Evolutionary conservation across 2,888 invertebrate genomes (phyloP).

Genomic region (Mesorhabditis spiculigera): DNA sequence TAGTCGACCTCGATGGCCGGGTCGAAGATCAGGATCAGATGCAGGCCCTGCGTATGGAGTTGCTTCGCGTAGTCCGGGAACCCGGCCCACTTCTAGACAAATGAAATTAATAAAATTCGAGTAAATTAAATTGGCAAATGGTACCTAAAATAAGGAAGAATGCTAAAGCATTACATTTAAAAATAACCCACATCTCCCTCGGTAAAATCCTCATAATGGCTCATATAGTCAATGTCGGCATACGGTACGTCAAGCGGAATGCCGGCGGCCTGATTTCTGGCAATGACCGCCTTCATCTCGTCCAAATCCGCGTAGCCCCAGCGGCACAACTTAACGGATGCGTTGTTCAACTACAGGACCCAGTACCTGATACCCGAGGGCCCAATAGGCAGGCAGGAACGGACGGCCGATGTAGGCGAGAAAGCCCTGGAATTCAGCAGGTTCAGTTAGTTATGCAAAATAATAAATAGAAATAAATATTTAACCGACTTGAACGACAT

Average conservation of each 20-base stretch:
- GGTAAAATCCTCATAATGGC: slow-evolving; percentile 33
- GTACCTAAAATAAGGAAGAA: too few species aligned
- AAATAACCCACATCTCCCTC: slow-evolving; percentile 26
- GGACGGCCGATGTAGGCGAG: slow-evolving; percentile 50
- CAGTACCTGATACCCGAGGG: slow-evolving; percentile 48
- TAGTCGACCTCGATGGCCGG: slow-evolving; percentile 55
- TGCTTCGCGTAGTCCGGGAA: slow-evolving; percentile 41
- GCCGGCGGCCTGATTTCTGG: slow-evolving; percentile 33
- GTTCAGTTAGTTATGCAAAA: neutral
- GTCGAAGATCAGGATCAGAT: slow-evolving; percentile 53
- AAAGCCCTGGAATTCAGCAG: slow-evolving; percentile 43
- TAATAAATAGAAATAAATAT: neutral
- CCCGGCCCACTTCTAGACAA: slow-evolving; percentile 39
- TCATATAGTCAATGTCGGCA: slow-evolving; percentile 51
- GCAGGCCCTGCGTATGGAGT: slow-evolving; percentile 39
- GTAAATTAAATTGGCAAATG: too few species aligned
- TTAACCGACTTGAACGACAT: slow-evolving; percentile 49
- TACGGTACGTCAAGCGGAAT: slow-evolving; percentile 50
- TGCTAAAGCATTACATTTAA: neutral
- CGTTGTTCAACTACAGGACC: neutral
- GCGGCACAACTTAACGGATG: slow-evolving; percentile 28
- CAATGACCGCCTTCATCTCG: slow-evolving; percentile 43
- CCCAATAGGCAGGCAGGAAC: slow-evolving; percentile 57
- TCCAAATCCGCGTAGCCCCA: slow-evolving; percentile 46
- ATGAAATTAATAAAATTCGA: too few species aligned